Evolutionary conservation across 2,113 vertebrate species (phyloP), one percentile per base, ranked within the genome.

Genomic region (Mugil cephalus): DNA sequence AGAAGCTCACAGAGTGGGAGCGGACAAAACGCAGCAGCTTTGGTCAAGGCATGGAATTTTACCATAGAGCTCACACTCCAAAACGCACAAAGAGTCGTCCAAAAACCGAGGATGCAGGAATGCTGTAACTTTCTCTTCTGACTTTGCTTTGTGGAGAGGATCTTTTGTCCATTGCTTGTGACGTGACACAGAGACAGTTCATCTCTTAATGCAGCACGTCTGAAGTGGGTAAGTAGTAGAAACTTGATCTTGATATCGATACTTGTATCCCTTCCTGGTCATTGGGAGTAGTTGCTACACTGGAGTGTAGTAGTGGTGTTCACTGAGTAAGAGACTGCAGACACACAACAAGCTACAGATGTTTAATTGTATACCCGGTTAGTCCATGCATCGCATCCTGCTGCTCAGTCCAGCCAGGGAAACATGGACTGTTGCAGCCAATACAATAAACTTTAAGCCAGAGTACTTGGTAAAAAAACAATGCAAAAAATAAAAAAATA

Each of bases 181-280:
- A 84, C 52, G 18, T 11, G 46, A 69, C 64, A 62, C 66, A 1
- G 70, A 46, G 77, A 79, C 79, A 40, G 56, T 74, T 65, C 53
- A 85, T 79, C 82, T 84, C 45, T 63, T 72, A 63, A 63, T 54
- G 71, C 63, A 69, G 74, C 69, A 63, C 9, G 36, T 86, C 61
- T 83, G 79, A 74, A 80, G 69, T 42, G 58, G 88, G 92, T 93
- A 79, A 92, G 92, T 84, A 46, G 39, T 17, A 75, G 85, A 75
- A 59, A 80, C 76, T 62, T 83, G 72, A 86, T 74, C 66, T 56
- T 66, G 74, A 82, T 66, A 66, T 34, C 45, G 82, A 84, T 80
- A 81, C 66, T 47, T 3, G 13, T 55, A 64, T 69, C 34, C 54
- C 46, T 56, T 47, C 17, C 58, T 3, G 19, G 24, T 70, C 76